Percentiles rank a stretch among this genome's conserved stretches.
These are phyloP conservation scores for Agriopis aurantiaria DNA, from an alignment of 2,888 invertebrate genomes.

Conservation along the genomic window DNA sequence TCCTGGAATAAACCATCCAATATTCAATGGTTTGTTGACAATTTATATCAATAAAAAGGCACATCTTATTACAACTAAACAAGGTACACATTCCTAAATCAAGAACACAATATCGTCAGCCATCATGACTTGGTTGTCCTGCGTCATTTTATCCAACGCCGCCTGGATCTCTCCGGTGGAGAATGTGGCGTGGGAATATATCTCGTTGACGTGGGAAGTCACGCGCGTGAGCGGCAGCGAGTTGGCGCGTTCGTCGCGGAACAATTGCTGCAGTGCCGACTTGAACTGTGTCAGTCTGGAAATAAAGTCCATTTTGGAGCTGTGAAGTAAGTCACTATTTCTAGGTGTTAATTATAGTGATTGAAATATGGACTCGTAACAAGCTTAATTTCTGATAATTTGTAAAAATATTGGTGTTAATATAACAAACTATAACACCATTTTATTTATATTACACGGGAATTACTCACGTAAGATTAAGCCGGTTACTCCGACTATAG, in stretches of 20 bases:
- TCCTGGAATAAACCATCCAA: background rate
- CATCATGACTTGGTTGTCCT: slow-evolving; percentile 97
- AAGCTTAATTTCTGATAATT: background rate
- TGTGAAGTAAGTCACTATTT: background rate
- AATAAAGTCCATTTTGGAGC: slow-evolving; percentile 4
- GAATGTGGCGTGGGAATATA: slow-evolving; percentile 87
- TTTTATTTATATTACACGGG: too few species aligned
- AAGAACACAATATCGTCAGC: slow-evolving; percentile 86
- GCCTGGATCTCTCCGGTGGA: slow-evolving; percentile 90
- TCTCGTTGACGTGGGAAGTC: slow-evolving; percentile 88
- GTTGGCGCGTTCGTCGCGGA: slow-evolving; percentile 92
- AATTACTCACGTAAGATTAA: too few species aligned
- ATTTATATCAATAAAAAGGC: background rate
- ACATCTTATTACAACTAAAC: slow-evolving; percentile 5
- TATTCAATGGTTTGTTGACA: background rate
- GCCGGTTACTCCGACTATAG: too few species aligned
- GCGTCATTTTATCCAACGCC: slow-evolving; percentile 93
- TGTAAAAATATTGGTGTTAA: too few species aligned
- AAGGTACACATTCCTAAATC: slow-evolving; percentile 11
- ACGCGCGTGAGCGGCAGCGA: slow-evolving; percentile 90
- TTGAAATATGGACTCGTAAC: too few species aligned
- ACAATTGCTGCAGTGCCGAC: slow-evolving; percentile 90
- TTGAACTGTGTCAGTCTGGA: slow-evolving; percentile 89
- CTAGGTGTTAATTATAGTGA: background rate
- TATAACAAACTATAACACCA: too few species aligned